phyloP scores from a whole-genome alignment of 2,888 invertebrate species.

The Micoletzkya japonica region DNA sequence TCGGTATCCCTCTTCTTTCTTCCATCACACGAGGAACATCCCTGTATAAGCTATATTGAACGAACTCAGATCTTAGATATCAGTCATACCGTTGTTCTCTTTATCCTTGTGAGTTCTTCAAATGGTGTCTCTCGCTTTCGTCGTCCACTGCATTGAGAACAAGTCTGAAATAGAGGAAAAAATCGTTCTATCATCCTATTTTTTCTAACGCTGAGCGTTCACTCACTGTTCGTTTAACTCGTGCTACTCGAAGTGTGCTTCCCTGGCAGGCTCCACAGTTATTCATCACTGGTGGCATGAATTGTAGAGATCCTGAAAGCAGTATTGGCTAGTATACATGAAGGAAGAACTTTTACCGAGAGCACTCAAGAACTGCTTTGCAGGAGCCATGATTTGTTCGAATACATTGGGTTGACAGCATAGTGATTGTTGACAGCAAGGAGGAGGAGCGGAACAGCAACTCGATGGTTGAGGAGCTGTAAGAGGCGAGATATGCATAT shows the following conservation, averaged over 20 bases:
- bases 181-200: not conserved
- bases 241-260: constrained; percentile 11
- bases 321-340: not conserved
- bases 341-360: not conserved
- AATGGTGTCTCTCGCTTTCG: constrained; percentile 12
- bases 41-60: not conserved
- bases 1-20: not conserved
- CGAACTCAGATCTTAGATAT: not conserved
- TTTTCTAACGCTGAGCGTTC: not conserved
- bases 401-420: constrained; percentile 23
- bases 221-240: constrained; percentile 20
- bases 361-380: constrained; percentile 10
- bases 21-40: constrained; percentile 10
- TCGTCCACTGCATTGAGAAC: constrained; percentile 20
- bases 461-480: not conserved
- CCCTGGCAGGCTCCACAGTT: constrained; percentile 25
- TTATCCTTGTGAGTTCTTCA: constrained; percentile 12
- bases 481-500: too few relatives aligned
- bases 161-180: not conserved
- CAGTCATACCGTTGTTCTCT: constrained; percentile 18
- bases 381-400: constrained; percentile 17
- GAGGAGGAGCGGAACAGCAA: constrained; percentile 4
- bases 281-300: constrained; percentile 1
- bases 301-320: not conserved
- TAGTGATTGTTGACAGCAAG: constrained; percentile 21